These are phyloP conservation scores for Dasysyrphus albostriatus DNA, from an alignment of 2,888 invertebrate species.

Conservation along the genomic window DNA sequence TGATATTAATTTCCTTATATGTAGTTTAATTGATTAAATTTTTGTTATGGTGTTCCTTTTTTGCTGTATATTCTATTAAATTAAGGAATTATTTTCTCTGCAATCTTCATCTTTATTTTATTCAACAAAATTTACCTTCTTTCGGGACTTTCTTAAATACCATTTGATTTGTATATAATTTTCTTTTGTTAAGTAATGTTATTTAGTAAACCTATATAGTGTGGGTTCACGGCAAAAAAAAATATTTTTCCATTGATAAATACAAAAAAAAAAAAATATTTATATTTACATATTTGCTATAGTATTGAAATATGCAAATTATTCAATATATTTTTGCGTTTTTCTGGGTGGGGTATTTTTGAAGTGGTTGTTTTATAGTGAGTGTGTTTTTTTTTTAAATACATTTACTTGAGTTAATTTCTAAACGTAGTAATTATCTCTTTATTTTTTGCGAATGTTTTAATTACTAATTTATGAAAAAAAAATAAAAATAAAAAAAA, in stretches of 20 bases:
- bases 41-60: slow-evolving; percentile 50
- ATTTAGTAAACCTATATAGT: slow-evolving; percentile 32
- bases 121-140: slow-evolving; percentile 54
- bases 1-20: slow-evolving; percentile 46
- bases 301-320: slow-evolving; percentile 11
- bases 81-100: slow-evolving; percentile 59
- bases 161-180: slow-evolving; percentile 19
- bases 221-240: slow-evolving; percentile 45
- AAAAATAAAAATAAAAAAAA: slow-evolving; percentile 73
- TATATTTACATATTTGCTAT: slow-evolving; percentile 38
- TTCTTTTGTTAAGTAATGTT: slow-evolving; percentile 24
- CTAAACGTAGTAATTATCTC: slow-evolving; percentile 67
- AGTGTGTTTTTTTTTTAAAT: slow-evolving; percentile 35
- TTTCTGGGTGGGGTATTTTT: slow-evolving; percentile 66
- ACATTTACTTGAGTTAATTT: slow-evolving; percentile 65
- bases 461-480: slow-evolving; percentile 68
- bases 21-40: slow-evolving; percentile 32
- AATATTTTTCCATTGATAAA: slow-evolving; percentile 8
- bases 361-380: slow-evolving; percentile 54
- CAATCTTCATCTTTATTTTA: slow-evolving; percentile 38
- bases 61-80: slow-evolving; percentile 39
- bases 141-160: slow-evolving; percentile 69
- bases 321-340: slow-evolving; percentile 28
- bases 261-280: slow-evolving; percentile 43
- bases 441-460: slow-evolving; percentile 70